Evolutionary conservation across 2,113 vertebrate species (phyloP).

Genomic region (Regulus satrapa): DNA sequence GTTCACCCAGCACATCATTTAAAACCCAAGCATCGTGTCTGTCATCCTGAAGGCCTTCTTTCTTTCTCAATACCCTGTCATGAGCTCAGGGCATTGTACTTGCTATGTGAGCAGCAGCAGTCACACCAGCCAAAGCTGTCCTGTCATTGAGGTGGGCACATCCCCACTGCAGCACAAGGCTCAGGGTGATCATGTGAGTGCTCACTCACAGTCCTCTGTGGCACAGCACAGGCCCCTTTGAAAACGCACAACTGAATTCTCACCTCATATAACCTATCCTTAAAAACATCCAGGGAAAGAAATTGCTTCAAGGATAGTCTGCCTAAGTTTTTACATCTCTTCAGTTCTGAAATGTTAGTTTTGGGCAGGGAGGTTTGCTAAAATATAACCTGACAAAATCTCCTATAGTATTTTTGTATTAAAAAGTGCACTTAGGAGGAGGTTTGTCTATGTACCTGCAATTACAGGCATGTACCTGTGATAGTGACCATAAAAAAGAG

Average conservation of each 20-base stretch:
- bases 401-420: background rate
- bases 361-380: background rate
- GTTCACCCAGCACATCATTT: background rate
- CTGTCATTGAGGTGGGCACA: no score
- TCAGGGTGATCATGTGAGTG: rapidly evolving
- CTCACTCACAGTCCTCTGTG: rapidly evolving
- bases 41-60: background rate
- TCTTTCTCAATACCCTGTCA: background rate
- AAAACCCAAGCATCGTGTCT: background rate
- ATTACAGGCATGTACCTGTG: background rate
- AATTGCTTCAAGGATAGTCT: background rate
- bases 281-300: background rate
- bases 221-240: background rate
- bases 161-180: rapidly evolving
- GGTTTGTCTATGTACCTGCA: rapidly evolving
- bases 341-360: background rate
- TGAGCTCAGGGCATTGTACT: background rate
- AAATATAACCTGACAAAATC: background rate
- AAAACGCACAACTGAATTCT: background rate
- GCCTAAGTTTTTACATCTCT: background rate
- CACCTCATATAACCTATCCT: background rate
- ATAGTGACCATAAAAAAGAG: background rate
- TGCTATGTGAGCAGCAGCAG: background rate
- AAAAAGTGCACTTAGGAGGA: background rate
- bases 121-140: background rate